Evolutionary conservation across 2,888 invertebrate genomes (phyloP).

Genomic region (Tenthredo mesomela): DNA sequence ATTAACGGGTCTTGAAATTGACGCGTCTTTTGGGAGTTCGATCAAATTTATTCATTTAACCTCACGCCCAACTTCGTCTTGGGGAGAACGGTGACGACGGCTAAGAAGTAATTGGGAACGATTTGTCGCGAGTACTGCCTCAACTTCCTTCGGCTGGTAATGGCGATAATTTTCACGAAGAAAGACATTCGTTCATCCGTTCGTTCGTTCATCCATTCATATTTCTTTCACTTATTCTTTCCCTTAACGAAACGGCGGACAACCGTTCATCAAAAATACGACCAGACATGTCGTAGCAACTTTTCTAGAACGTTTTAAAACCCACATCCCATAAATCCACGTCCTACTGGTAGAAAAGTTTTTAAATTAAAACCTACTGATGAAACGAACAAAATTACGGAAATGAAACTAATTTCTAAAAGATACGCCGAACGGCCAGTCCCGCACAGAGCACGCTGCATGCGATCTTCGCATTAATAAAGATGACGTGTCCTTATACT

Average conservation of each 20-base stretch:
- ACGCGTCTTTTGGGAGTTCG: conserved; percentile 47
- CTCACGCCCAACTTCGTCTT: conserved; percentile 56
- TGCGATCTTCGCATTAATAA: conserved; percentile 49
- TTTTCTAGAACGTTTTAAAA: conserved; percentile 6
- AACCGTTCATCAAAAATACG: conserved; percentile 18
- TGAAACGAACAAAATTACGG: conserved; percentile 48
- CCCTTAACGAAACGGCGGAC: background rate
- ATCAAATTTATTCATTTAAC: conserved; percentile 37
- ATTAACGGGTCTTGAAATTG: conserved; percentile 30
- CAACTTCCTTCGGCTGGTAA: conserved; percentile 5
- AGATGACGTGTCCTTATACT: conserved; percentile 29
- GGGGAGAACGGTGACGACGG: conserved; percentile 53
- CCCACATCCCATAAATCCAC: background rate
- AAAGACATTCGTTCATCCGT: conserved; percentile 39
- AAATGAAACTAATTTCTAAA: conserved; percentile 39
- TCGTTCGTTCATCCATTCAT: background rate
- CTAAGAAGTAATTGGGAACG: conserved; percentile 30
- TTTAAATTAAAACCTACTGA: conserved; percentile 38
- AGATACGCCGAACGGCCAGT: conserved; percentile 25
- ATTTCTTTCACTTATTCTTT: background rate
- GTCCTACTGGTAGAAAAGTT: conserved; percentile 30
- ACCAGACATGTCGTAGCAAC: background rate
- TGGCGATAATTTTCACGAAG: conserved; percentile 39
- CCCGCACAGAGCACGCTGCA: conserved; percentile 19
- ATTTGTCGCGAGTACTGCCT: conserved; percentile 24